Evolutionary conservation across 2,888 invertebrate genomes (phyloP).

Genomic region (Argyresthia goedartella): DNA sequence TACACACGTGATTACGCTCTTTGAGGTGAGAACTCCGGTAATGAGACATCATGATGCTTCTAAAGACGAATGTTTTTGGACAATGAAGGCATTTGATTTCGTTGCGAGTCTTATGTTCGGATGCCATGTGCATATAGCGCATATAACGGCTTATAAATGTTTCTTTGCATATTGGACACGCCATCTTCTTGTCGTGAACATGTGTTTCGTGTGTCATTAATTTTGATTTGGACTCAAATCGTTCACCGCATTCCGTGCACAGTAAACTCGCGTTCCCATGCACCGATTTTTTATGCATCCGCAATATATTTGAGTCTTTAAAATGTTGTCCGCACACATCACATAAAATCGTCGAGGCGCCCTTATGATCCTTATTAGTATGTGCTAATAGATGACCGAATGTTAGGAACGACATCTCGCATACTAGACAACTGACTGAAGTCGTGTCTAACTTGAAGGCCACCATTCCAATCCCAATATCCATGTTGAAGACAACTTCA

Average conservation of each 20-base stretch:
- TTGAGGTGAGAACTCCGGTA: constrained; percentile 50
- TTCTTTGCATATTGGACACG: constrained; percentile 55
- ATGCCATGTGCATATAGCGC: constrained; percentile 50
- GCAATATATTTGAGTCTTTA: constrained; percentile 39
- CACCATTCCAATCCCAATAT: constrained; percentile 50
- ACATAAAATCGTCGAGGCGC: constrained; percentile 48
- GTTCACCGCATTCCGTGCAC: constrained; percentile 54
- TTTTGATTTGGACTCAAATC: constrained; percentile 59
- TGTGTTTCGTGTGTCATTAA: constrained; percentile 58
- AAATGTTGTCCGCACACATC: constrained; percentile 58
- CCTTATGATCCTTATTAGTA: constrained; percentile 59
- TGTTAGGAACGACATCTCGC: constrained; percentile 46
- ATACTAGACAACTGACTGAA: constrained; percentile 40
- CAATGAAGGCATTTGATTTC: constrained; percentile 58
- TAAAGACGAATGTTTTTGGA: constrained; percentile 53
- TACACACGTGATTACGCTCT: constrained; percentile 46
- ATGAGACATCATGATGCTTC: constrained; percentile 62
- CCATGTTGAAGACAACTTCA: constrained; percentile 41
- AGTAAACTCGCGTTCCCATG: constrained; percentile 45
- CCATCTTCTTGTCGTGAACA: constrained; percentile 59
- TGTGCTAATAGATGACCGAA: constrained; percentile 53
- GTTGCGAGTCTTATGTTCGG: constrained; percentile 46
- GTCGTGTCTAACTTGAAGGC: constrained; percentile 52
- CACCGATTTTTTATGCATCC: constrained; percentile 42
- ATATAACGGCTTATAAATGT: constrained; percentile 53